Percentiles rank a stretch among this genome's conserved stretches.
Evolutionary conservation across 2,113 vertebrate genomes (phyloP).

Genomic region (Oplegnathus fasciatus): DNA sequence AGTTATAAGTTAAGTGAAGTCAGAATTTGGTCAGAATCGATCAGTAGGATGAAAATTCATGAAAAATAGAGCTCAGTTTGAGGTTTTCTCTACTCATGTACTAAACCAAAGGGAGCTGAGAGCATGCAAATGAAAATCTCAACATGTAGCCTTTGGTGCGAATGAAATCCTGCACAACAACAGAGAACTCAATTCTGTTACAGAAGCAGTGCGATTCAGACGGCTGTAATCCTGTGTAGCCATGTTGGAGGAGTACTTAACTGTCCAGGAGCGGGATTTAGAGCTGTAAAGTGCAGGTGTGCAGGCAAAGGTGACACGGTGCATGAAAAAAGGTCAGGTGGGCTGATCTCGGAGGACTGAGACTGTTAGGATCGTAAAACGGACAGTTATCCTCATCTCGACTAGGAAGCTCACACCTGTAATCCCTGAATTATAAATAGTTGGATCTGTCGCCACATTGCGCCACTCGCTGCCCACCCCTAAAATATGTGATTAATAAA

Average conservation of each 20-base stretch:
- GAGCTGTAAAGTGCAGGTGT: slow-evolving; percentile 43
- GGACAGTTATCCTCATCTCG: slow-evolving; percentile 6
- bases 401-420: slow-evolving; percentile 47
- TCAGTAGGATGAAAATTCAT: background rate
- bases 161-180: background rate
- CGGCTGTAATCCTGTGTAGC: background rate
- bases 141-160: background rate
- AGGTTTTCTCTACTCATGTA: background rate
- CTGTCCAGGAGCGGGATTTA: slow-evolving; percentile 34
- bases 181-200: background rate
- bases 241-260: slow-evolving; percentile 29
- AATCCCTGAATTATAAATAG: slow-evolving; percentile 33
- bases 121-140: background rate
- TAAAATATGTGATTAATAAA: background rate
- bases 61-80: background rate
- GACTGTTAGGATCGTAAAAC: slow-evolving; percentile 15
- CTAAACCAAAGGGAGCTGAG: background rate
- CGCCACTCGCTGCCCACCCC: background rate
- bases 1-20: background rate
- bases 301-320: slow-evolving; percentile 40
- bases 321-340: slow-evolving; percentile 21
- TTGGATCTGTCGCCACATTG: background rate
- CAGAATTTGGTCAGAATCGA: background rate
- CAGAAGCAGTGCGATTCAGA: background rate
- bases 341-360: slow-evolving; percentile 26